Percentiles rank a stretch among this genome's conserved stretches.
Conservation (phyloP, 2,797 vertebrate species). For the Limnodromus scolopaceus region DNA sequence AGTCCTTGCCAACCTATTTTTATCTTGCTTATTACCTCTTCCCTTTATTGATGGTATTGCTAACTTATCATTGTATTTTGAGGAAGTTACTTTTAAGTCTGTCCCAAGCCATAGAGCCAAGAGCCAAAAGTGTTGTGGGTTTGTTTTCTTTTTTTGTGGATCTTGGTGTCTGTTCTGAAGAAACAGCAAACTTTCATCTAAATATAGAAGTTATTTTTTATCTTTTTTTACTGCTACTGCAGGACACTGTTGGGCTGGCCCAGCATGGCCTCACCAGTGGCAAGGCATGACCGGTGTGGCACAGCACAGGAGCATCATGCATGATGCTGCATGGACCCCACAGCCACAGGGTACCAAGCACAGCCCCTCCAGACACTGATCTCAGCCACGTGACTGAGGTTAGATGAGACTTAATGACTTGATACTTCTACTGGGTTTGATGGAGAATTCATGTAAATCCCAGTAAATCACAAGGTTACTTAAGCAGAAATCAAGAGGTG, state of each 20-base stretch:
- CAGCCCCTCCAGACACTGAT: accelerated
- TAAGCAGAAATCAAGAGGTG: neutral
- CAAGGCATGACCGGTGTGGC: neutral
- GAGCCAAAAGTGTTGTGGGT: neutral
- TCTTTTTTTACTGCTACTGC: neutral
- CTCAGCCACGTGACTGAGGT: neutral
- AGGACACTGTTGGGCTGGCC: neutral
- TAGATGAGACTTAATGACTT: neutral
- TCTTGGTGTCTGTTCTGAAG: neutral
- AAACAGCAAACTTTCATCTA: neutral
- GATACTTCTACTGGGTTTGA: neutral
- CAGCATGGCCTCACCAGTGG: neutral
- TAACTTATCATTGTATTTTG: neutral
- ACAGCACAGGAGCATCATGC: neutral
- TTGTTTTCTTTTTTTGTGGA: neutral
- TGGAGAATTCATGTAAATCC: neutral
- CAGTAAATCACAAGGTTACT: neutral
- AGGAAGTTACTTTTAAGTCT: neutral
- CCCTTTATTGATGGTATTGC: neutral
- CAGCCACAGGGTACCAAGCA: neutral
- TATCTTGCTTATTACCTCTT: neutral
- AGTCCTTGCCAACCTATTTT: neutral
- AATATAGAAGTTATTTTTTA: neutral
- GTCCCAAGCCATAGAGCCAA: neutral
- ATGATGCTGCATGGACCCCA: accelerated